phyloP scores from a whole-genome alignment of 2,888 invertebrate species.

The Acanthosepion pharaonis region DNA sequence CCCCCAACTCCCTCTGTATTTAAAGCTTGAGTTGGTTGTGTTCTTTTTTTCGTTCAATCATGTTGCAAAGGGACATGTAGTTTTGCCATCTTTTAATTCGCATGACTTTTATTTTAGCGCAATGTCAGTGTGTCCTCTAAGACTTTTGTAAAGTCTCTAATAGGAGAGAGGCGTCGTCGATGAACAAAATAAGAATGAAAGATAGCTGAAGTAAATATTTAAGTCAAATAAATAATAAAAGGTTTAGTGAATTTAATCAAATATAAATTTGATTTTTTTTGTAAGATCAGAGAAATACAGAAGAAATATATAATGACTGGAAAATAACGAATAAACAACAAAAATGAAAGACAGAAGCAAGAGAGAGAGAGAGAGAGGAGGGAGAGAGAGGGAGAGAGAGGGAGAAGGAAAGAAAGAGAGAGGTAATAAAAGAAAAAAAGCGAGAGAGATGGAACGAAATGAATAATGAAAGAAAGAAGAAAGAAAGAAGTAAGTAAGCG shows the following conservation, averaged over 20 bases:
- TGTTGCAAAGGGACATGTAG: slow-evolving; percentile 2
- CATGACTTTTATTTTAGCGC: not conserved
- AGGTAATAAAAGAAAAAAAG: too few species aligned
- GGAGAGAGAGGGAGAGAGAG: too few species aligned
- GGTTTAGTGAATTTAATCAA: not conserved
- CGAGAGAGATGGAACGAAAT: too few species aligned
- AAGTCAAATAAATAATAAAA: not conserved
- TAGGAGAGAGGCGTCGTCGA: not conserved
- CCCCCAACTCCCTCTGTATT: not conserved
- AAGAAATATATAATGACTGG: not conserved
- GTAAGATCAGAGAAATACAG: not conserved
- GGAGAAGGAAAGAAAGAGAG: too few species aligned
- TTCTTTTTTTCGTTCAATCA: not conserved
- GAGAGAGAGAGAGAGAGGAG: too few species aligned
- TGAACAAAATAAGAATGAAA: not conserved
- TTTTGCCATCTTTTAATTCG: not conserved
- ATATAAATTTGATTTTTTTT: not conserved
- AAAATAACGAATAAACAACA: not conserved
- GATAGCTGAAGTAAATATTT: not conserved
- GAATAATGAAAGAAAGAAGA: too few species aligned
- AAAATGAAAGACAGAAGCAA: not conserved
- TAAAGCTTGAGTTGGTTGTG: not conserved
- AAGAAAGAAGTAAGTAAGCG: too few species aligned
- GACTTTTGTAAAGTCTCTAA: not conserved
- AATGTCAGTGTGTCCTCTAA: not conserved